A percentile compares a stretch with the other conserved stretches of the same genome.
phyloP scores from a whole-genome alignment of 2,113 vertebrate species.

The Aptenodytes forsteri region DNA sequence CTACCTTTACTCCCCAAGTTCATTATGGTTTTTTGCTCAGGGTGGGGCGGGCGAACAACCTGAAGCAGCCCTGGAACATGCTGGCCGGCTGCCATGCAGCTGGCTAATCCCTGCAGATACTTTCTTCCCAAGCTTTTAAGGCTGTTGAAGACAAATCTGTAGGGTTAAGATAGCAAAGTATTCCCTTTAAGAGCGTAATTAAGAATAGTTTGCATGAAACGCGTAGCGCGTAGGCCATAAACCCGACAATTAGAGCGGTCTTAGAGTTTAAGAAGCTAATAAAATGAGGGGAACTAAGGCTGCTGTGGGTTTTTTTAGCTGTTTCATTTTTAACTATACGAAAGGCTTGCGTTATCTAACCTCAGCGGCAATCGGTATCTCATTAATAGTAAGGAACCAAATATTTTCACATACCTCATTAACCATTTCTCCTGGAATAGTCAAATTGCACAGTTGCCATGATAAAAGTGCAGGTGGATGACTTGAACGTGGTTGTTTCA shows the following conservation, averaged over 20 bases:
- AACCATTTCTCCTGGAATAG: not conserved
- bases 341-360: not conserved
- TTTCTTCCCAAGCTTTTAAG: conserved; percentile 23
- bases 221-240: fast-evolving
- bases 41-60: conserved; percentile 3
- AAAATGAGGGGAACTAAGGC: not conserved
- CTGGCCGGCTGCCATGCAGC: conserved; percentile 54
- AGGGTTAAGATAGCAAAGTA: conserved; percentile 1
- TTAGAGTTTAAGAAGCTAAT: not conserved
- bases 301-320: not conserved
- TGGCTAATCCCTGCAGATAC: conserved; percentile 53
- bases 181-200: not conserved
- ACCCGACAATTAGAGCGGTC: not conserved
- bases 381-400: not conserved
- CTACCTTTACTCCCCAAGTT: conserved; percentile 30
- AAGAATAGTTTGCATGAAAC: not conserved
- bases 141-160: conserved; percentile 11
- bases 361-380: not conserved
- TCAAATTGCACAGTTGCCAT: not conserved
- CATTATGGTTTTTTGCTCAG: not conserved
- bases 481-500: not conserved
- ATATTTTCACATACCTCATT: not conserved
- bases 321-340: not conserved
- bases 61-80: conserved; percentile 11
- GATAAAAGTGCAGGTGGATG: not conserved